Conservation (phyloP, 2,113 vertebrate species). For the Anoura caudifer region DNA sequence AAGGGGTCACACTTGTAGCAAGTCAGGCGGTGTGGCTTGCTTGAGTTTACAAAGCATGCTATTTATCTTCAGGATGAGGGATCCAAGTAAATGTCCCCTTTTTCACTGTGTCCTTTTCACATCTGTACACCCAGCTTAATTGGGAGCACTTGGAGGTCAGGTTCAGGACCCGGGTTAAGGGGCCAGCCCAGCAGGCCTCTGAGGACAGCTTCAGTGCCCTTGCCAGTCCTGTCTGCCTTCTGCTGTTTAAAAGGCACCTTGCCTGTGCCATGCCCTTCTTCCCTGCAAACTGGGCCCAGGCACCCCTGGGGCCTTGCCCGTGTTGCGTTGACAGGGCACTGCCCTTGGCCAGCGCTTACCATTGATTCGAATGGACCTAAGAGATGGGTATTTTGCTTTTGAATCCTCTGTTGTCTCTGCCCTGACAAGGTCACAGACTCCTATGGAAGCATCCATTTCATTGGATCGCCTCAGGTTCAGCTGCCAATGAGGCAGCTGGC, state of each 20-base stretch:
- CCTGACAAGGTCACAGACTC: not conserved
- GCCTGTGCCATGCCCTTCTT: not conserved
- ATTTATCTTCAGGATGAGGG: not conserved
- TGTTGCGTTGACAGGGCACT: not conserved
- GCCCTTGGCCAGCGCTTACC: not conserved
- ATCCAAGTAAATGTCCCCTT: not conserved
- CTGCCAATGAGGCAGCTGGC: not conserved
- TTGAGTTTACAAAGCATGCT: not conserved
- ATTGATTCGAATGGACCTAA: not conserved
- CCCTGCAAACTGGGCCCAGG: not conserved
- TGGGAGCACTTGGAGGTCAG: not conserved
- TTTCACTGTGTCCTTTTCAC: not conserved
- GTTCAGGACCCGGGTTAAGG: not conserved
- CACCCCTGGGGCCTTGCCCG: accelerated
- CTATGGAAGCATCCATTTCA: not conserved
- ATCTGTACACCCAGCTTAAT: not conserved
- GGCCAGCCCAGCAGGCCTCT: not conserved
- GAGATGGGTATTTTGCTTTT: not conserved
- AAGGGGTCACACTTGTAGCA: not conserved
- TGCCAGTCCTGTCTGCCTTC: not conserved
- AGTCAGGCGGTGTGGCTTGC: not conserved
- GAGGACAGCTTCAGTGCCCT: no score
- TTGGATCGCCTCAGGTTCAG: not conserved
- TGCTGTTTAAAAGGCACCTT: not conserved
- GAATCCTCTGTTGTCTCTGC: not conserved